These are phyloP conservation scores for Laticauda colubrina DNA, from an alignment of 2,113 vertebrate genomes.

Conservation along the genomic window DNA sequence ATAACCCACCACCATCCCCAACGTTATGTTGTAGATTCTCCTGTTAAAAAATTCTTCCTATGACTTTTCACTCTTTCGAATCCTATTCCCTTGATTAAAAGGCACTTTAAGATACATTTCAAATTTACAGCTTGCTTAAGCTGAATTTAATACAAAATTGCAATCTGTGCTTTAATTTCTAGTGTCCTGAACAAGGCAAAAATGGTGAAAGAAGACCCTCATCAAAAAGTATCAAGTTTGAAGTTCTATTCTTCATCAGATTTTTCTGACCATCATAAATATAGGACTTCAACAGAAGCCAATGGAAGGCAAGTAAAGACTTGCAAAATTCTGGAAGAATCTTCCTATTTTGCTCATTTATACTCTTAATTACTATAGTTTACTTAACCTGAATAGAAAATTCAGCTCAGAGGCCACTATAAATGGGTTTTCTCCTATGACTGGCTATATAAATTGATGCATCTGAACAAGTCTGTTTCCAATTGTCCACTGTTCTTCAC, in stretches of 20 bases:
- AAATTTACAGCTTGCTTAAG: slow-evolving; percentile 26
- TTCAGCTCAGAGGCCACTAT: not conserved
- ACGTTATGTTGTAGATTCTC: not conserved
- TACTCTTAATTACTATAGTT: not conserved
- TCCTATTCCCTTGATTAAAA: slow-evolving; percentile 16
- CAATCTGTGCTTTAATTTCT: not conserved
- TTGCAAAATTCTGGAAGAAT: slow-evolving; percentile 6
- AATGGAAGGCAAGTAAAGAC: not conserved
- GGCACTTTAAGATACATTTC: slow-evolving; percentile 41
- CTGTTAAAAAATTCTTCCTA: slow-evolving; percentile 7
- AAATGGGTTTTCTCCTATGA: not conserved
- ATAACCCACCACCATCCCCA: not conserved
- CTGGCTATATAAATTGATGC: not conserved
- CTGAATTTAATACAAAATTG: too few relatives aligned
- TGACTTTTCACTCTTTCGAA: not conserved
- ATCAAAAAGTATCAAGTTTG: not conserved
- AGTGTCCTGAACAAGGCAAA: not conserved
- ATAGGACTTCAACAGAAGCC: slow-evolving; percentile 12
- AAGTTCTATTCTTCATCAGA: not conserved
- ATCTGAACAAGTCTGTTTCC: not conserved
- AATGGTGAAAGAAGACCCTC: not conserved
- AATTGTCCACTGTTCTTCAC: not conserved
- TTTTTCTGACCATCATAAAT: not conserved
- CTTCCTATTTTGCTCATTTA: not conserved
- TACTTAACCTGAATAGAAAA: not conserved